Base-by-base conservation (phyloP, 2,888 invertebrate genomes). In the Gymnoscelis rufifasciata region DNA sequence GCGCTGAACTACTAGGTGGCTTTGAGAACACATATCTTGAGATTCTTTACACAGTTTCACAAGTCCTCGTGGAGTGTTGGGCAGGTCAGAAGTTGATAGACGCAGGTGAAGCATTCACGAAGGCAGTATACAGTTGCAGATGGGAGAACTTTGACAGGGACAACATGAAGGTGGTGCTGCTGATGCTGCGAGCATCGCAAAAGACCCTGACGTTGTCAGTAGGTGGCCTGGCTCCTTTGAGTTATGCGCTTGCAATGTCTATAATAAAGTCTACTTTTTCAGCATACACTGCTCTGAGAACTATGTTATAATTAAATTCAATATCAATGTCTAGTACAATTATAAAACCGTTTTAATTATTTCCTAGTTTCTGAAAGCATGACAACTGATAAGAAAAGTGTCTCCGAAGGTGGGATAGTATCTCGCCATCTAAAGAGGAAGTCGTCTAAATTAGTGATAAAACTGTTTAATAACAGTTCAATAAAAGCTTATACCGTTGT, bases 1-100 rank as follows among this genome's bases (percentile, higher is more conserved):
- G 75, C 35, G 65, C 74, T 0, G 76, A 74, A 53, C 41, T 80
- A 8, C 63, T 81, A 0, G 79, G 75, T 2, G 74, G 78, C 0
- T 44, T 81, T 33, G 68, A 78, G 13, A 75, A 79, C 6, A 80
- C 77, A 0, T 74, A 65, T 24, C 15, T 78, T 1, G 58, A 72
- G 38, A 40, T 80, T 13, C 76, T 74, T 0, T 80, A 64, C 33
- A 65, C 77, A 0, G 48, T 80, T 3, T 54, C 65, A 0, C 78
- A 75, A 42, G 59, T 82, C 1, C 62, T 58, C 3, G 59, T 71
- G 43, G 71, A 74, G 41, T 74, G 72, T 26, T 59, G 62, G 11
- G 62, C 62, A 4, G 75, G 74, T 0, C 75, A 75, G 50, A 62
- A 55, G 14, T 30, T 75, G 3, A 62, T 68, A 23, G 70, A 75